Evolutionary conservation across 2,113 vertebrate species (phyloP).

Genomic region (Scatophagus argus): DNA sequence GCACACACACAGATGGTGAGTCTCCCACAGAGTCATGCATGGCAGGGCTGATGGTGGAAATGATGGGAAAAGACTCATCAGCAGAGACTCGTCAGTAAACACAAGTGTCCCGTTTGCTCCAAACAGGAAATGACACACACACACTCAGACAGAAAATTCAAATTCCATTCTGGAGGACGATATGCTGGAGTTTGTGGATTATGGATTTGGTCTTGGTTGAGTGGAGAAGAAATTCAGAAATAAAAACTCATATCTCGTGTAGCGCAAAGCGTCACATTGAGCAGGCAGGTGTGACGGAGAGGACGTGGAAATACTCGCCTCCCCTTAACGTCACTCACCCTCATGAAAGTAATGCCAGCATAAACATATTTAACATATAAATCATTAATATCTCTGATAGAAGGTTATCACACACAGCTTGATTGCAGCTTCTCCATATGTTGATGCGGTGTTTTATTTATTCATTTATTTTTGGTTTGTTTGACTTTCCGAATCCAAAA

Average conservation of each 20-base stretch:
- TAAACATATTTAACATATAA: background rate
- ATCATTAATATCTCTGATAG: background rate
- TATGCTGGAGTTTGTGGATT: background rate
- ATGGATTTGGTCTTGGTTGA: background rate
- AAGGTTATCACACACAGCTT: background rate
- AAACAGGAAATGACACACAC: slow-evolving; percentile 70
- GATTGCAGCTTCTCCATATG: background rate
- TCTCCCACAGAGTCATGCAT: slow-evolving; percentile 51
- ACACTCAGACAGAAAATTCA: background rate
- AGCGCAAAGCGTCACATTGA: background rate
- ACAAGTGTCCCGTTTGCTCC: slow-evolving; percentile 30
- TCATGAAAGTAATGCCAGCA: background rate
- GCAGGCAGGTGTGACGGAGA: background rate
- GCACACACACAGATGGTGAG: slow-evolving; percentile 56
- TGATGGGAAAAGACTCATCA: slow-evolving; percentile 65
- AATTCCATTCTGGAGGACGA: slow-evolving; percentile 14
- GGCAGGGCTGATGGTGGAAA: slow-evolving; percentile 15
- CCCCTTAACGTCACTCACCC: background rate
- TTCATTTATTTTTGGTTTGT: background rate
- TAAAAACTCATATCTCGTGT: background rate
- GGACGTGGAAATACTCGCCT: background rate
- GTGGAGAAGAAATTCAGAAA: background rate
- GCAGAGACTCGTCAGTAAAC: slow-evolving; percentile 63
- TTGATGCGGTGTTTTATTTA: background rate
- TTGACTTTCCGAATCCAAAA: background rate